A percentile compares a stretch with the other conserved stretches of the same genome.
These are phyloP conservation scores for Oceanodroma tethys DNA, from an alignment of 2,113 vertebrate species.

Conservation along the genomic window DNA sequence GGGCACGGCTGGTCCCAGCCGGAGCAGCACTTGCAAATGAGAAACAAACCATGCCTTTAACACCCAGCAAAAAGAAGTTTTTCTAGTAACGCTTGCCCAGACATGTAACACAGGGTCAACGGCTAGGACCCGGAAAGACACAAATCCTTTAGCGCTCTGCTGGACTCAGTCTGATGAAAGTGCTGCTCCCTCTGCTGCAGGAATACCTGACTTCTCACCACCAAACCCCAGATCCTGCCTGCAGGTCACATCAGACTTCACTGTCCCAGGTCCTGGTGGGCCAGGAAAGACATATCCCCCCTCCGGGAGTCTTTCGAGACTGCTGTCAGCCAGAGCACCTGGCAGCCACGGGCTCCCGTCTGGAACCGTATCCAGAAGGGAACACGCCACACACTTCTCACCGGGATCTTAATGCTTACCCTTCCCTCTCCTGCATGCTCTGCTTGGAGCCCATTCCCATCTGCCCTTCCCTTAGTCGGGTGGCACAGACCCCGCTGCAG, in stretches of 20 bases:
- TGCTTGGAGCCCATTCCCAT: neutral
- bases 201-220: neutral
- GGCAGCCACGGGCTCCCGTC: neutral
- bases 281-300: neutral
- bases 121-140: neutral
- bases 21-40: neutral
- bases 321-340: neutral
- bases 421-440: neutral
- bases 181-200: neutral
- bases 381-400: neutral
- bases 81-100: neutral
- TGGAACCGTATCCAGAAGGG: neutral
- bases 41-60: neutral
- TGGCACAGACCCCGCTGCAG: accelerated
- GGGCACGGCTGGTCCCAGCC: neutral
- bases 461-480: neutral
- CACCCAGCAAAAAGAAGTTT: neutral
- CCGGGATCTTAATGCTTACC: neutral
- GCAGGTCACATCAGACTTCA: neutral
- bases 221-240: neutral
- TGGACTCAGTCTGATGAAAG: neutral
- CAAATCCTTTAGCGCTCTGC: neutral
- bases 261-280: neutral
- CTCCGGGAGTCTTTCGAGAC: neutral
- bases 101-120: neutral